These are phyloP conservation scores for Caenorhabditis auriculariae DNA, from an alignment of 2,888 invertebrate genomes.

Conservation along the genomic window DNA sequence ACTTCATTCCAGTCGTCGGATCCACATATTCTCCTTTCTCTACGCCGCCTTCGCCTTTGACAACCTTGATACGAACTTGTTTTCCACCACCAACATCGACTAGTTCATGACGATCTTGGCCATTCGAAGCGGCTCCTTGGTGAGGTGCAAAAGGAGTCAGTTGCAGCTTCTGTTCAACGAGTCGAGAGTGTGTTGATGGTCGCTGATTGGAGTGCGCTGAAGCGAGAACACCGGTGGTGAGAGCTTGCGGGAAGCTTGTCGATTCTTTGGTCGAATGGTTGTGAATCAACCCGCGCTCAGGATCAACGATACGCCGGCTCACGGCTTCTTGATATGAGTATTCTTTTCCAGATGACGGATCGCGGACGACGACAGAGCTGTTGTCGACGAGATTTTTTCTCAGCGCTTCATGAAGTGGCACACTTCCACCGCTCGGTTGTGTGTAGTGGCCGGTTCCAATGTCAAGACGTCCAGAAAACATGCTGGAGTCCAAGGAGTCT, in stretches of 20 bases:
- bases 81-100: conserved; percentile 63
- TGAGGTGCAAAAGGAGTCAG: conserved; percentile 55
- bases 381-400: conserved; percentile 80
- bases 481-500: conserved; percentile 49
- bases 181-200: conserved; percentile 14
- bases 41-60: conserved; percentile 58
- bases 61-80: conserved; percentile 62
- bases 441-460: conserved; percentile 76
- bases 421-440: conserved; percentile 77
- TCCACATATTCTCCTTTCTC: conserved; percentile 64
- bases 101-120: conserved; percentile 48
- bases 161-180: conserved; percentile 59
- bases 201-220: conserved; percentile 22
- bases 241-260: conserved; percentile 47
- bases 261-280: conserved; percentile 64
- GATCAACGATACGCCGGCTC: conserved; percentile 40
- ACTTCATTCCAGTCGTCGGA: conserved; percentile 63
- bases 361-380: conserved; percentile 39
- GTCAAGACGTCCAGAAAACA: conserved; percentile 41
- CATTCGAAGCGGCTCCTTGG: conserved; percentile 13
- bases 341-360: conserved; percentile 49
- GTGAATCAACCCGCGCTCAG: conserved; percentile 62
- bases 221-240: conserved; percentile 43
- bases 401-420: conserved; percentile 82
- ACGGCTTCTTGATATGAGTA: conserved; percentile 62